Base-by-base conservation (phyloP, 2,888 invertebrate genomes). In the Aromia moschata region DNA sequence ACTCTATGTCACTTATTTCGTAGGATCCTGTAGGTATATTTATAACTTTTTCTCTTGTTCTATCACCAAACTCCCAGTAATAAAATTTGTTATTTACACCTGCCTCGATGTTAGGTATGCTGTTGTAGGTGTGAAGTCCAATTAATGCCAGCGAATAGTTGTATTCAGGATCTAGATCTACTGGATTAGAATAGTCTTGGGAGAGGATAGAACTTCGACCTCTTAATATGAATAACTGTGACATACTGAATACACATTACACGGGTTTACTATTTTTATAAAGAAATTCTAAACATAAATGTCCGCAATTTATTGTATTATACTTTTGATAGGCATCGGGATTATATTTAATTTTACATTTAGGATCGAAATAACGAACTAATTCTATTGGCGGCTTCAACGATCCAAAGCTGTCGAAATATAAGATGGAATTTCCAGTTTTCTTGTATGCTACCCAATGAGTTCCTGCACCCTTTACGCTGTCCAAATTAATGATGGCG, bases 371-470 rank as follows among this genome's bases (percentile, higher is more conserved):
- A 14, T 44, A 44, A 7, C n/a, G 25, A 10, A 44, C 30, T 10
- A 30, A 14, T 44, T 44, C 30, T 12, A 44, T 30, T 14, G 30
- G 30, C 9, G 44, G 44, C 9, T 30, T 44, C 15, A 44, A 30
- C 3, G 45, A 30, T 10, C 54, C 45, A 45, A 41, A 57, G 12
- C 43, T 44, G 25, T 60, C 59, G 18, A 56, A 60, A n/a, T 62
- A 60, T 31, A 41, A 11, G 4, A 62, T 44, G 1, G 9, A 12
- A 20, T 62, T 18, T 1, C 14, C 16, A 17, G 7, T 38, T 40
- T 60, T 56, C 17, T 11, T 45, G 20, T 59, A 60, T 37, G 59
- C 56, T 53, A 60, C 56, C 56, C 56, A 56, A 56, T 55, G 52
- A 7, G 41, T 49, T 38, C 49, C 58, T 10, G 11, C 1, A 33